Evolutionary conservation across 2,888 invertebrate species (phyloP), one percentile per base, ranked within the genome.

Genomic region (Zele albiditarsus): DNA sequence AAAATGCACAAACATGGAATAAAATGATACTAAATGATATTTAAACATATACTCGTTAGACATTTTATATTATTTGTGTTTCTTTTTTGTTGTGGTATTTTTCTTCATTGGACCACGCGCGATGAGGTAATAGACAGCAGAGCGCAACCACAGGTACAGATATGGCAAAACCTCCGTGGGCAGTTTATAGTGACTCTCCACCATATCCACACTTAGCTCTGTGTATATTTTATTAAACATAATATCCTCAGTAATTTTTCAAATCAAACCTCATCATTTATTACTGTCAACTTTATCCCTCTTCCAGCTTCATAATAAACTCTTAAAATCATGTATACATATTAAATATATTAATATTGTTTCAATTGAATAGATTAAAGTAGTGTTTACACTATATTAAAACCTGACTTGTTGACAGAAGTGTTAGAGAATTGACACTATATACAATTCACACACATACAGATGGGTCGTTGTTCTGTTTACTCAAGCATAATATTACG

Each of bases 401-500:
- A n/a, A 8, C 6, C 5, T 27, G 5, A 12, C 6, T 6, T 62
- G 62, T 10, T 71, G 62, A 71, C 71, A 60, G 20, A 60, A 28
- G 4, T 46, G 46, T 27, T 70, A 60, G n/a, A 62, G 25, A 27
- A 42, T 16, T 71, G 60, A 62, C n/a, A n/a, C 28, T 25, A 28
- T 68, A 27, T 58, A 27, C 5, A 31, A 46, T 46, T n/a, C 2
- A 6, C 5, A 20, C 8, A 53, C 53, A 20, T 10, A 20, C 8
- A n/a, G 69, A 46, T 62, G 42, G 49, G 46, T 71, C 27, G 46
- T 71, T 42, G 71, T 27, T 71, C 70, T 42, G 62, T 71, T 60
- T 71, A 60, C 62, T 46, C 62, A 42, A 62, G 71, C 62, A 38
- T 71, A 38, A 62, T 71, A 71, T 28, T 33, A 71, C 62, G 28